Percentiles rank a stretch among this genome's conserved stretches.
Evolutionary conservation across 2,113 vertebrate genomes (phyloP).

Genomic region (Connochaetes taurinus): DNA sequence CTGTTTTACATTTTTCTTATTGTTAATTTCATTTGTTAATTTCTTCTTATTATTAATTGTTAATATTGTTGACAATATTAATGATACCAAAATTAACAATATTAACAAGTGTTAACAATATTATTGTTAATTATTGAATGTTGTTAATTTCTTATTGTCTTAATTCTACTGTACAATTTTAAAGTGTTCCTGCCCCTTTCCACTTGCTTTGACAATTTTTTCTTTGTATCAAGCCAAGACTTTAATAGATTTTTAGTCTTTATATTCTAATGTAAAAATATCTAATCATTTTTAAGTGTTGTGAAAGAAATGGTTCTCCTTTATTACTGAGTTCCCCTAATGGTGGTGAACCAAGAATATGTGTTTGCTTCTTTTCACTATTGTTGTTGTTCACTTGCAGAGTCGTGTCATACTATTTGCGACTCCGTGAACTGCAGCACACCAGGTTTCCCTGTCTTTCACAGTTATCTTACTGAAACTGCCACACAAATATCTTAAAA

Average conservation of each 20-base stretch:
- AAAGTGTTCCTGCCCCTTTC: background rate
- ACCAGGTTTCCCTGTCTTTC: background rate
- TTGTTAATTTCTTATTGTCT: background rate
- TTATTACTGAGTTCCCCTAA: background rate
- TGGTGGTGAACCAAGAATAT: background rate
- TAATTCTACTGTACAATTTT: background rate
- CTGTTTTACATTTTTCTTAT: background rate
- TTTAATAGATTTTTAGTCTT: background rate
- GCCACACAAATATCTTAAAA: background rate
- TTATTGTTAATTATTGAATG: background rate
- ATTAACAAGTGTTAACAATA: background rate
- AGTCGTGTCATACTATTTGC: background rate
- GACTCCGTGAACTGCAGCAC: accelerated
- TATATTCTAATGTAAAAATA: background rate
- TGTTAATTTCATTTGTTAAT: background rate
- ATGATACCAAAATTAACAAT: background rate
- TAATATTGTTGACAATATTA: background rate
- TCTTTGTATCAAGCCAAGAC: background rate
- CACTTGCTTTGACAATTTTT: background rate
- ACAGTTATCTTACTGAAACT: background rate
- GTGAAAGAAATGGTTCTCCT: background rate
- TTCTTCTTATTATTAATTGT: background rate
- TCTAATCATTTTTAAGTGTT: background rate
- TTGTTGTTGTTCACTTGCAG: background rate
- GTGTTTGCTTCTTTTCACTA: background rate